Evolutionary conservation across 53 echinoderm and acorn worm genomes (phyloP), one percentile per base, ranked within the genome.

Genomic region (Zoroaster sp.): DNA sequence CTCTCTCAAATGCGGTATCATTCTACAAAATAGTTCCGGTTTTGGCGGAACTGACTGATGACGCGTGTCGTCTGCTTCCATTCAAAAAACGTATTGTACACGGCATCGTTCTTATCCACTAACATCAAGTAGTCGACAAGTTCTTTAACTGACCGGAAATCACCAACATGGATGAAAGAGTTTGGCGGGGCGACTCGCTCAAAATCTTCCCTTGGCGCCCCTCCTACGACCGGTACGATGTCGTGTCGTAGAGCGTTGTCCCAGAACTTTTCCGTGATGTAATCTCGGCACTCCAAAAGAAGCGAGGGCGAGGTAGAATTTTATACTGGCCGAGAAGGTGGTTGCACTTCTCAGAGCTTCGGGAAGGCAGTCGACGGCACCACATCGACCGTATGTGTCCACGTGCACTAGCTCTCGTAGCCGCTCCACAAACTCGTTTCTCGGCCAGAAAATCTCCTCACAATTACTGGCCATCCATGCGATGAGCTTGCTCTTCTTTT

Each of bases 241-340:
- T 79, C 47, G 45, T 80, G 45, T 4, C 39, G 23, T n/a, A 92
- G 74, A 10, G 80, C 31, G 28, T 73, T 66, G 25, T 40, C 47
- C 92, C 92, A 92, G 54, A 92, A 86, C 73, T 80, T 88, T 17
- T 92, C 88, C 8, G 92, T 88, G 54, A 92, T 88, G 81, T 92
- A 92, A 32, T 92, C 92, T 4, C 77, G 23, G 80, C 91, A 91
- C 13, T 91, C 91, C n/a, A 12, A 38, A 47, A 55, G 78, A 73
- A 28, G 88, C 80, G 4, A 88, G 38, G 1, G 68, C 73, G 1
- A 92, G 75, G 65, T 71, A 71, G 77, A 92, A 92, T 35, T 81
- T 88, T 37, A 80, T 88, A 13, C 33, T 13, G 1, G n/a, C 75
- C 52, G 40, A 79, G 35, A 12, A 80, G 2, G 31, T 18, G 30